Evolutionary conservation across 2,888 invertebrate species (phyloP).

Genomic region (Ypsolopha scabrella): DNA sequence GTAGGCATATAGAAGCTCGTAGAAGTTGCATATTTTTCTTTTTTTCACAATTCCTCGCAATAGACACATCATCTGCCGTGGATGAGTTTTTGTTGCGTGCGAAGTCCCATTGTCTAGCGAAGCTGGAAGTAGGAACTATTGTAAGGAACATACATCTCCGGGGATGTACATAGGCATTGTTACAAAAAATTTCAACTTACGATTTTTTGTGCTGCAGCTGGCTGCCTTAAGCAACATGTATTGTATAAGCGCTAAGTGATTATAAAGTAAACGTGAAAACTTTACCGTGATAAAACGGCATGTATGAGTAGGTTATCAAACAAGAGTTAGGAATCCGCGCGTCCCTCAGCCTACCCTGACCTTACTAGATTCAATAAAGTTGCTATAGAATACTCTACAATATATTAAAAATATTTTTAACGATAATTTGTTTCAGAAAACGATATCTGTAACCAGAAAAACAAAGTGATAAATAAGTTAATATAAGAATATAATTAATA

Average conservation of each 20-base stretch:
- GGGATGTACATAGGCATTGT: constrained; percentile 48
- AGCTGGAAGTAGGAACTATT: constrained; percentile 63
- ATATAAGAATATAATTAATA: no score
- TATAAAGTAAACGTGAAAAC: constrained; percentile 15
- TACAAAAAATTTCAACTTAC: constrained; percentile 54
- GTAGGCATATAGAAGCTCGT: constrained; percentile 20
- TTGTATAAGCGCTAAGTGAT: constrained; percentile 46
- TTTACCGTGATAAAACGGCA: no score
- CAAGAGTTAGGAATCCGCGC: no score
- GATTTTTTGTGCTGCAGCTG: constrained; percentile 33
- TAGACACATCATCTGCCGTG: constrained; percentile 67
- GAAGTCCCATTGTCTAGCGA: constrained; percentile 58
- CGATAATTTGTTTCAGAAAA: no score
- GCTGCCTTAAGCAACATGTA: constrained; percentile 51
- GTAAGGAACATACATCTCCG: constrained; percentile 56
- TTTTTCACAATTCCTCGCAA: constrained; percentile 64
- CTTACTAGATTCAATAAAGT: no score
- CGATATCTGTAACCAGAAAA: no score
- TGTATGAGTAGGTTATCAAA: no score
- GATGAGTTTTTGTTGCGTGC: constrained; percentile 67
- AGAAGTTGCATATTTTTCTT: constrained; percentile 33
- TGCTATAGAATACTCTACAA: no score
- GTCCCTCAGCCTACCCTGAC: no score
- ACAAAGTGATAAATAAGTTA: no score
- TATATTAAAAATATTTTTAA: no score